Base-by-base conservation (phyloP, 2,797 vertebrate genomes). In the Bovichtus diacanthus region DNA sequence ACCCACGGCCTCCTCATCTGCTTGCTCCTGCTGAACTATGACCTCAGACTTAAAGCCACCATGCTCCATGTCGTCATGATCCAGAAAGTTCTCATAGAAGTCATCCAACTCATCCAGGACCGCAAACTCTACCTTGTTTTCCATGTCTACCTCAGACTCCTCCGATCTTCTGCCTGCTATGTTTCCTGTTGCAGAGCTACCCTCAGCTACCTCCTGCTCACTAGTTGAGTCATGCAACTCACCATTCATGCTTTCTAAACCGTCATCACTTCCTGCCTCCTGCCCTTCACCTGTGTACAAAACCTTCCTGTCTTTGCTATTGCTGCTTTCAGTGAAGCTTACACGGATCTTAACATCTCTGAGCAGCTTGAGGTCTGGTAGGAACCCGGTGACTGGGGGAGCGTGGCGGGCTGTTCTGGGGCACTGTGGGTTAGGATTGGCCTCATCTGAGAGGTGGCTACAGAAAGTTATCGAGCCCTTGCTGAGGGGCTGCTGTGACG, bases 91-190 rank as follows among this genome's bases (percentile, higher is more conserved):
- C 90, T 99, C 97, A 72, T 96, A 97, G 94, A 97, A 96, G 90
- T 99, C 98, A 90, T 98, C 98, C 94, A 99, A 95, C 91, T 99
- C 98, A 92, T 99, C 98, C 92, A 99, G 94, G 87, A 99, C 98
- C 41, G 98, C 98, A 74, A 97, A 99, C 87, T 99, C 98, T 90
- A 99, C 98, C 95, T 98, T 98, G 91, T 98, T 99, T 93, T 99
- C 98, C 91, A 95, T 91, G 88, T 98, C 97, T 86, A 89, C 86
- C 87, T 98, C 97, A 67, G 92, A 87, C 62, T 98, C 97, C 78
- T 97, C 96, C 70, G 95, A 93, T 79, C 92, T 89, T 69, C 85
- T 94, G 75, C 65, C 76, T 47, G 74, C 70, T 16, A 25, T 6
- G 19, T 94, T 94, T 91, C 93, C 93, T 86, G 90, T 92, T 87